phyloP scores from a whole-genome alignment of 2,888 invertebrate species.

The Glyphotaelius pellucidus region DNA sequence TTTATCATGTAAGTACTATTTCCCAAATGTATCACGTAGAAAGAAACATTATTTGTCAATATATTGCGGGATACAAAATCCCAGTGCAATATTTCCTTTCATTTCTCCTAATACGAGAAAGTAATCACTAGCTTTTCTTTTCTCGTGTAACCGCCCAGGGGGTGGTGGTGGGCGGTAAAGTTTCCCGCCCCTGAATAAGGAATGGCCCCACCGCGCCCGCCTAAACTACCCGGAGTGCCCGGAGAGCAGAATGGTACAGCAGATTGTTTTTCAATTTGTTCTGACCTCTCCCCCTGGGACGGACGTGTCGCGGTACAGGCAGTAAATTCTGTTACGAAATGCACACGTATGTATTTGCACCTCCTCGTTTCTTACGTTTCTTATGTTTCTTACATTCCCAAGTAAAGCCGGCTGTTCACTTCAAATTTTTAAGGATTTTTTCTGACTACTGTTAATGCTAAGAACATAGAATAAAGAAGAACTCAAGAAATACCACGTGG shows the following conservation, averaged over 20 bases:
- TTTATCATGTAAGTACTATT: neutral
- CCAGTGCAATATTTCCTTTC: constrained; percentile 30
- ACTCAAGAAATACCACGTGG: too few species aligned
- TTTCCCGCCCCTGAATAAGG: constrained; percentile 65
- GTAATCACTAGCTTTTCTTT: constrained; percentile 47
- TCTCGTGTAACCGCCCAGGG: constrained; percentile 16
- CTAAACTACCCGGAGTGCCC: constrained; percentile 52
- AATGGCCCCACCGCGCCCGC: constrained; percentile 55
- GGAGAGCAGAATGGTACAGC: constrained; percentile 59
- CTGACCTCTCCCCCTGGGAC: constrained; percentile 62
- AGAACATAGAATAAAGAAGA: too few species aligned
- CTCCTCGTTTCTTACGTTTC: constrained; percentile 38
- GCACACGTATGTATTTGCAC: constrained; percentile 47
- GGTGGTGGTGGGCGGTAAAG: constrained; percentile 26
- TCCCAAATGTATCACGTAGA: neutral
- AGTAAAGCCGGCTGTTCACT: neutral
- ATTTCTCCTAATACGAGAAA: constrained; percentile 42
- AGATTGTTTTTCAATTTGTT: constrained; percentile 67
- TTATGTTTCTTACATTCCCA: neutral
- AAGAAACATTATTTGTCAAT: neutral
- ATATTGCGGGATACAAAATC: neutral
- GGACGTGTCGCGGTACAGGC: constrained; percentile 60
- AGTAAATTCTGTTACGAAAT: constrained; percentile 59
- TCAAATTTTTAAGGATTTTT: neutral
- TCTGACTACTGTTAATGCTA: neutral